These are phyloP conservation scores for Phyllopteryx taeniolatus DNA, from an alignment of 2,113 vertebrate genomes.

Conservation along the genomic window DNA sequence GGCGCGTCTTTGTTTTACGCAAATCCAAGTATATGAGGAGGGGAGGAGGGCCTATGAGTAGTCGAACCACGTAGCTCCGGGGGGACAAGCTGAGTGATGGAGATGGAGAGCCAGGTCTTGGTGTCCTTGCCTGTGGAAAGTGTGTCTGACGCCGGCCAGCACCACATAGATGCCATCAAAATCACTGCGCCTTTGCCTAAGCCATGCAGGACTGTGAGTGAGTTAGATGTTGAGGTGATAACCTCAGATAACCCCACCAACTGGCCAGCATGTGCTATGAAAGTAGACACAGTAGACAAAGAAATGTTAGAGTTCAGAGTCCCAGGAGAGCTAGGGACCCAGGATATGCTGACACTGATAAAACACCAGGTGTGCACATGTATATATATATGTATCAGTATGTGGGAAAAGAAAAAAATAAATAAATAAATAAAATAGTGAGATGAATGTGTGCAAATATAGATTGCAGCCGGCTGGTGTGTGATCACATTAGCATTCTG, in stretches of 20 bases:
- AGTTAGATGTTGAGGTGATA: conserved; percentile 17
- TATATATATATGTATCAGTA: conserved; percentile 25
- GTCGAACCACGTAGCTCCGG: conserved; percentile 72
- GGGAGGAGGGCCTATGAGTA: conserved; percentile 51
- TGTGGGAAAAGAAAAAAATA: conserved; percentile 1
- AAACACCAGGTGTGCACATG: conserved; percentile 55
- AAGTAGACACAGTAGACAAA: conserved; percentile 34
- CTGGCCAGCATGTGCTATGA: conserved; percentile 19
- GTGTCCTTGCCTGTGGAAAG: conserved; percentile 70
- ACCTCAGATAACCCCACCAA: conserved; percentile 27
- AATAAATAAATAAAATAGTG: conserved; percentile 24
- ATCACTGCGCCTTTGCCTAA: conserved; percentile 13
- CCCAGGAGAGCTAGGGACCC: conserved; percentile 49
- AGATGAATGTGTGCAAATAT: conserved; percentile 43
- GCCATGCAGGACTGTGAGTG: conserved; percentile 1
- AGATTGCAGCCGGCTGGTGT: conserved; percentile 22
- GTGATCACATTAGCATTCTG: conserved; percentile 14
- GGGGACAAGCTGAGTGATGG: conserved; percentile 70
- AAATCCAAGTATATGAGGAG: conserved; percentile 65
- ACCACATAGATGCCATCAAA: conserved; percentile 36
- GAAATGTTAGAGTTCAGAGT: conserved; percentile 47
- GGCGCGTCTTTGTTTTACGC: conserved; percentile 68
- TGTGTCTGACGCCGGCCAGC: conserved; percentile 54
- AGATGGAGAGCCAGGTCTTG: conserved; percentile 64
- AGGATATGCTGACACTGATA: conserved; percentile 61